Evolutionary conservation across 2,797 vertebrate species (phyloP), one percentile per base, ranked within the genome.

Genomic region (Iguana delicatissima): DNA sequence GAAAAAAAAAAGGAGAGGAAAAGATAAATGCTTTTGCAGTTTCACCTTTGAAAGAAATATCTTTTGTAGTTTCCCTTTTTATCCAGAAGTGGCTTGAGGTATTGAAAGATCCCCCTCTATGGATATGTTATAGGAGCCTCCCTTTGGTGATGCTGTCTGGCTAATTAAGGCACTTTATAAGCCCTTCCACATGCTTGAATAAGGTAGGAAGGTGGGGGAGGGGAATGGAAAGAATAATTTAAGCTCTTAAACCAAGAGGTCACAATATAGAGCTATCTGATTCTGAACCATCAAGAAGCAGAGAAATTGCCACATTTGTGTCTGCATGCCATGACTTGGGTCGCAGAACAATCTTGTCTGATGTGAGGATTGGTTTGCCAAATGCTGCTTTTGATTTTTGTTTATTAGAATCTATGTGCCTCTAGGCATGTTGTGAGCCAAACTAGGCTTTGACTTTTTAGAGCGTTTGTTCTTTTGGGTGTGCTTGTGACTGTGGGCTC

Each of bases 131-230:
- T 90, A 92, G 89, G 92, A 67, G 62, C 91, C 76, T 92, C 92
- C 84, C 92, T 76, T 62, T 89, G 91, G 89, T 94, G 76, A 20
- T 73, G 18, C 4, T 42, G 79, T 91, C 88, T 81, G 79, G 89
- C 93, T 95, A 95, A 96, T 96, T 96, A 96, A 93, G 79, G 87
- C 85, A 59, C 85, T 91, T 93, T 89, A 89, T 73, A 83, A 95
- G 93, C 90, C 87, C 74, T 91, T 93, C 52, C 20, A 77, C 29
- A 85, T 32, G 74, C 94, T 94, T 90, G 32, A 91, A 50, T 90
- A 95, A 86, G 16, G 46, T 2, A n/a, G 79, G 90, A 16, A 50
- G 64, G 0, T 1, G 32, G 50, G 29, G 57, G 42, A 6, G 38
- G 35, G 35, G 74, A 42, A 35, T 69, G 77, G 69, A 93, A 87